These are phyloP conservation scores for Paedocypris sp. DNA, from an alignment of 2,113 vertebrate genomes.

Conservation along the genomic window DNA sequence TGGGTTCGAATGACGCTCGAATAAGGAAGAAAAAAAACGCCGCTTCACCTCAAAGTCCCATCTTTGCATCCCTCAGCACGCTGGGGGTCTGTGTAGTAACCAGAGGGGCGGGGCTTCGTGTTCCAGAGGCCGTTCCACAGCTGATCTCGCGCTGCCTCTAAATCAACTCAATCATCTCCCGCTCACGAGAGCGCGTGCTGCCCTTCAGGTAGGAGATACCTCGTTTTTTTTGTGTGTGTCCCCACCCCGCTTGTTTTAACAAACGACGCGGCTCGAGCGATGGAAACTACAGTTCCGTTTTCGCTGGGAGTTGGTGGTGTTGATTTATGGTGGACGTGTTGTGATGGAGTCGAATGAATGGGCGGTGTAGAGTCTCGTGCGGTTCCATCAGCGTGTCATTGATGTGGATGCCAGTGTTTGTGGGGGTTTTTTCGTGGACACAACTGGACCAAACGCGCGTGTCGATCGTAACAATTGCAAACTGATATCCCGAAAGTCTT, in stretches of 20 bases:
- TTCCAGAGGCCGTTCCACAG: constrained; percentile 31
- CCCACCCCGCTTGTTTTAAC: not conserved
- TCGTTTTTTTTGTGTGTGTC: no score
- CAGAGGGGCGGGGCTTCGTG: constrained; percentile 30
- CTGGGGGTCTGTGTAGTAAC: constrained; percentile 27
- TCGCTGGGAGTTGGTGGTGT: not conserved
- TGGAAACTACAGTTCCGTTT: not conserved
- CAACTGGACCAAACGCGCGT: not conserved
- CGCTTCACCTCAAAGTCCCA: not conserved
- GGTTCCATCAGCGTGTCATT: constrained; percentile 2
- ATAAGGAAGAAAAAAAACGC: no score
- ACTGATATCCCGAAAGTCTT: no score
- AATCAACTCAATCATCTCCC: constrained; percentile 49
- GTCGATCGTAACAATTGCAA: no score
- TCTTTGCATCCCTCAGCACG: constrained; percentile 35
- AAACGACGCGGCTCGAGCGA: not conserved
- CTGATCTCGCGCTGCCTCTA: constrained; percentile 31
- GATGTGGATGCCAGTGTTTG: not conserved
- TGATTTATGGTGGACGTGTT: constrained; percentile 8
- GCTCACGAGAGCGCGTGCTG: constrained; percentile 47
- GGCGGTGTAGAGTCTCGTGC: constrained; percentile 24
- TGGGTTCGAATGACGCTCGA: no score
- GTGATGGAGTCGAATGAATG: constrained; percentile 33
- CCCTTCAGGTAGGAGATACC: constrained; percentile 57
- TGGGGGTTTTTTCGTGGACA: not conserved